Base-by-base conservation (phyloP, 2,888 invertebrate species). In the Mimachlamys varia region DNA sequence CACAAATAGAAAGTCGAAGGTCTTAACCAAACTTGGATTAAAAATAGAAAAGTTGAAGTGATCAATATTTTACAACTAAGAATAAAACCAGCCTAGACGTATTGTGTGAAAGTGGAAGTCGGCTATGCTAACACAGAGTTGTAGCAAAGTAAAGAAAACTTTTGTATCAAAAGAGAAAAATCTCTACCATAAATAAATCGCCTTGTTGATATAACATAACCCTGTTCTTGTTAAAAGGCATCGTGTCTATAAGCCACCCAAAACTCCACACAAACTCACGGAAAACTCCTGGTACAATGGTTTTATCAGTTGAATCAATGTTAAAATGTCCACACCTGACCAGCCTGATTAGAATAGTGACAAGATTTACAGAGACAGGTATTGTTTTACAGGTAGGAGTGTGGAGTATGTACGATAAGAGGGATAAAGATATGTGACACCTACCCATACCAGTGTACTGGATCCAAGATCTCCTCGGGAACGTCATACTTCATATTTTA, bases 401-500 rank as follows among this genome's bases (percentile, higher is more conserved):
- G 12, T 76, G 33, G 22, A 76, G 33, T 13, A 22, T 0, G 33
- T 33, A 76, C 3, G 76, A 76, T 76, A 76, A 76, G 76, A 1
- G 33, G 76, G 12, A 58, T 58, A 58, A 27, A 33, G 76, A 76
- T 27, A 76, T 33, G 15, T 27, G 76, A 76, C 76, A 76, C 76
- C 76, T 76, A 76, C 76, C 76, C 76, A 33, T 76, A 76, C 76
- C 76, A 76, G 0, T 76, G 76, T 33, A 33, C 15, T 76, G 76
- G 76, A 7, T 76, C 76, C 76, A 76, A 17, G 12, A 76, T 76
- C 76, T 76, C 76, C 76, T 33, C 76, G 33, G 76, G 33, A 12
- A 76, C 76, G 76, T 76, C 76, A 76, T 76, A 76, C 76, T 76
- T 76, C 33, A 76, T 76, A 33, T 76, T 76, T 76, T n/a, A n/a